These are phyloP conservation scores for Limnothrissa miodon DNA, from an alignment of 2,113 vertebrate species.

Conservation along the genomic window DNA sequence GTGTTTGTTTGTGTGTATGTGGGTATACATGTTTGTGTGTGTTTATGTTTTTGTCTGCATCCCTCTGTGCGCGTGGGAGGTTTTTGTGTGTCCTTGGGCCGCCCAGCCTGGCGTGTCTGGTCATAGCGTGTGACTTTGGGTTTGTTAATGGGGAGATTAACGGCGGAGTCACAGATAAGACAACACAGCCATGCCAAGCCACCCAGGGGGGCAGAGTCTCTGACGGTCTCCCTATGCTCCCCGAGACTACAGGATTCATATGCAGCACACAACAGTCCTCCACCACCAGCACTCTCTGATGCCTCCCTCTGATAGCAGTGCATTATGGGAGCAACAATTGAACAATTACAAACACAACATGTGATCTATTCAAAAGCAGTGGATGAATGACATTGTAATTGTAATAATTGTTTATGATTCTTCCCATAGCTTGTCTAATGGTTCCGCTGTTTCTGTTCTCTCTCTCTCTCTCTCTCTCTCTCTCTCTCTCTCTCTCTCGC, in stretches of 20 bases:
- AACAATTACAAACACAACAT: background rate
- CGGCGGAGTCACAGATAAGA: background rate
- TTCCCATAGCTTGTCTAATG: background rate
- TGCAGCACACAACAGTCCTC: background rate
- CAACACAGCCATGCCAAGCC: background rate
- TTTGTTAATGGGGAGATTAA: background rate
- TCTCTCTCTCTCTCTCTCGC: background rate
- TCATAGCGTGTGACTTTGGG: background rate
- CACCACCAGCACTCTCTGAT: background rate
- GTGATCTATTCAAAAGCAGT: background rate
- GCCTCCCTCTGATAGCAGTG: background rate
- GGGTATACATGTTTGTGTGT: conserved; percentile 25
- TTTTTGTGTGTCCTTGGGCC: background rate
- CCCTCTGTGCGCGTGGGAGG: background rate
- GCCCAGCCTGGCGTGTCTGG: background rate
- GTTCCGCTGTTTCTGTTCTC: background rate
- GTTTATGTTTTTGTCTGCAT: conserved; percentile 6
- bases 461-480: background rate
- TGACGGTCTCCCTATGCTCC: background rate
- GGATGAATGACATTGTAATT: background rate
- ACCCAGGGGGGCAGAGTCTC: background rate
- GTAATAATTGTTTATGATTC: background rate
- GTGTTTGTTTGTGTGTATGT: conserved; percentile 17
- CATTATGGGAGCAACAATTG: background rate
- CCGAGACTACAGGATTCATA: background rate